phyloP scores from a whole-genome alignment of 2,888 invertebrate species.

The Zeuzera pyrina region DNA sequence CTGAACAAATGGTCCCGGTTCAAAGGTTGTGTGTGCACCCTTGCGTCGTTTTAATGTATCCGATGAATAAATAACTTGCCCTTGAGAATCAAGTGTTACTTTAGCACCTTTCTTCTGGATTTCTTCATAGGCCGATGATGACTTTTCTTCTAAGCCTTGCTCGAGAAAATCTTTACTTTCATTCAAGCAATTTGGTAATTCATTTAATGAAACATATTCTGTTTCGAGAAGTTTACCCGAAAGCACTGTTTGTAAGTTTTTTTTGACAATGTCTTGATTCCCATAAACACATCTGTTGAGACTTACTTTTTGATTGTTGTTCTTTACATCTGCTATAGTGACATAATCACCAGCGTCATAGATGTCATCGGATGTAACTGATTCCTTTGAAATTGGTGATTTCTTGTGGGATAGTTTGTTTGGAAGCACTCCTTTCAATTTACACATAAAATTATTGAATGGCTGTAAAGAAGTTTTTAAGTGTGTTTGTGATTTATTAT shows the following conservation, averaged over 20 bases:
- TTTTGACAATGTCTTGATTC: constrained; percentile 78
- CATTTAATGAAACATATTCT: constrained; percentile 87
- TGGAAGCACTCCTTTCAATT: constrained; percentile 77
- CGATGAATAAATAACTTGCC: constrained; percentile 90
- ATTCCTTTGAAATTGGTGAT: constrained; percentile 60
- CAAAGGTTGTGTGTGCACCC: constrained; percentile 88
- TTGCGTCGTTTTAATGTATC: constrained; percentile 86
- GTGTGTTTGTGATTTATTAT: constrained; percentile 36
- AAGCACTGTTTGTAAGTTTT: constrained; percentile 73
- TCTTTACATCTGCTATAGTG: constrained; percentile 86
- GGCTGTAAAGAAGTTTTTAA: constrained; percentile 67
- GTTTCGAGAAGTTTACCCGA: constrained; percentile 76
- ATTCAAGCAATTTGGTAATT: constrained; percentile 75
- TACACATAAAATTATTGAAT: constrained; percentile 81
- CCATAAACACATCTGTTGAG: constrained; percentile 68
- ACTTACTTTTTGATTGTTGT: constrained; percentile 79
- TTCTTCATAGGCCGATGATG: constrained; percentile 43
- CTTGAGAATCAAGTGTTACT: constrained; percentile 88
- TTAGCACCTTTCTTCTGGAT: constrained; percentile 79
- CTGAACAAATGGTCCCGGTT: constrained; percentile 89
- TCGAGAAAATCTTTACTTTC: constrained; percentile 59
- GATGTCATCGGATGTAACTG: constrained; percentile 55
- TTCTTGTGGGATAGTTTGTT: constrained; percentile 64
- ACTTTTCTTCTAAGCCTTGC: constrained; percentile 35
- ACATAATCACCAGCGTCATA: constrained; percentile 87